A percentile compares a stretch with the other conserved stretches of the same genome.
phyloP scores from a whole-genome alignment of 2,888 invertebrate species.

The Metacarcinus magister region DNA sequence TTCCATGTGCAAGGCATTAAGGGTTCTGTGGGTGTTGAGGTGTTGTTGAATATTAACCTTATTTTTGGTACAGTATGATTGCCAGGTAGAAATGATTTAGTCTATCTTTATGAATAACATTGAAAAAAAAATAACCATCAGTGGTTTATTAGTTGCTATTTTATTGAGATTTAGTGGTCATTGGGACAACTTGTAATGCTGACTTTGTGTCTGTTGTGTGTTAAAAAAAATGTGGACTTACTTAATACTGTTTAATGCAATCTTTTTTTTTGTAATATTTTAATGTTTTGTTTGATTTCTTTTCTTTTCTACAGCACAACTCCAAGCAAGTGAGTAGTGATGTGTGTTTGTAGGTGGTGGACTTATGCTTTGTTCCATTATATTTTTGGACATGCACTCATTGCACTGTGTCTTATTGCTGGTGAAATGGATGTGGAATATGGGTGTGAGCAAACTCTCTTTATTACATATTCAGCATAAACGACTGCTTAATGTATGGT shows the following conservation, averaged over 20 bases:
- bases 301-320: conserved; percentile 80
- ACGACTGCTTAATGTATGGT: not conserved
- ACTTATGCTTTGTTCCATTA: conserved; percentile 27
- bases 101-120: not conserved
- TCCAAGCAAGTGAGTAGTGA: conserved; percentile 82
- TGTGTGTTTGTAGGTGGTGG: conserved; percentile 70
- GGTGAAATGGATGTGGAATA: not conserved
- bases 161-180: not conserved
- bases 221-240: not conserved
- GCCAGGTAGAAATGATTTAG: not conserved
- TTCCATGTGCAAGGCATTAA: too few species aligned
- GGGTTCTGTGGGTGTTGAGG: not conserved
- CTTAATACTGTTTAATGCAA: not conserved
- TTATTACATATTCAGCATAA: not conserved
- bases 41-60: not conserved
- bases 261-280: not conserved
- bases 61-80: not conserved
- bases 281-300: conserved; percentile 43
- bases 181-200: conserved; percentile 8
- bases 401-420: conserved; percentile 15
- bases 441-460: not conserved
- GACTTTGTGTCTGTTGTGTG: not conserved
- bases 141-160: not conserved
- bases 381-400: not conserved
- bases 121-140: not conserved